A percentile compares a stretch with the other conserved stretches of the same genome.
phyloP scores from a whole-genome alignment of 2,888 invertebrate species.

The Prosapia bicincta region DNA sequence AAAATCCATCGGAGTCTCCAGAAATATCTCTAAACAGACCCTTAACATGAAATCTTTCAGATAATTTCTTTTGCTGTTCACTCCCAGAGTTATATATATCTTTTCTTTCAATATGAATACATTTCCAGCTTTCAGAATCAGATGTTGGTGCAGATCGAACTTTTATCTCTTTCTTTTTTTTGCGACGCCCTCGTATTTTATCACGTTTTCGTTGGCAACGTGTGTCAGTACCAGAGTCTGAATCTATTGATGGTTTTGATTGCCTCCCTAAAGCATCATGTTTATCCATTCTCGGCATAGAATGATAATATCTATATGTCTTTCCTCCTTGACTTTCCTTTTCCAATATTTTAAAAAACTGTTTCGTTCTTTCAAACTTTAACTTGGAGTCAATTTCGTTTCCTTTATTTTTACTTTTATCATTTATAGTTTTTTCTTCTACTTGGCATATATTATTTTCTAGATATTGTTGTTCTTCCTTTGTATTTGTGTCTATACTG shows the following conservation, averaged over 20 bases:
- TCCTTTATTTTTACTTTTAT: not conserved
- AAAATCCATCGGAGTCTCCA: constrained; percentile 18
- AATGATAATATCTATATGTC: constrained; percentile 7
- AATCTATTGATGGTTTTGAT: constrained; percentile 21
- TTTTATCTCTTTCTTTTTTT: constrained; percentile 19
- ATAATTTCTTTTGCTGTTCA: constrained; percentile 20
- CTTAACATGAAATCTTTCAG: constrained; percentile 27
- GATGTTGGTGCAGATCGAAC: constrained; percentile 26
- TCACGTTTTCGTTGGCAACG: constrained; percentile 13
- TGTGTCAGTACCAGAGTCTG: constrained; percentile 21
- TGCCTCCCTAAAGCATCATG: not conserved
- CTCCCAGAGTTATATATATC: constrained; percentile 11
- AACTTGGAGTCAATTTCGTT: constrained; percentile 20
- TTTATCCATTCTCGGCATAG: constrained; percentile 7
- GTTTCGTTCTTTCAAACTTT: constrained; percentile 32
- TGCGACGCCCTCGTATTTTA: constrained; percentile 9
- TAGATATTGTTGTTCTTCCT: no score
- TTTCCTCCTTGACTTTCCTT: not conserved
- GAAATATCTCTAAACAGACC: constrained; percentile 26
- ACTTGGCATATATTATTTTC: no score
- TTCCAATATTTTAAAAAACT: constrained; percentile 31
- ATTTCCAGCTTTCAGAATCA: constrained; percentile 17
- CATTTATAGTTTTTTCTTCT: no score
- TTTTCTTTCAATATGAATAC: constrained; percentile 9
- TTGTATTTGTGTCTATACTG: no score